phyloP scores from a whole-genome alignment of 2,797 vertebrate genomes.

The Brachymystax lenok region DNA sequence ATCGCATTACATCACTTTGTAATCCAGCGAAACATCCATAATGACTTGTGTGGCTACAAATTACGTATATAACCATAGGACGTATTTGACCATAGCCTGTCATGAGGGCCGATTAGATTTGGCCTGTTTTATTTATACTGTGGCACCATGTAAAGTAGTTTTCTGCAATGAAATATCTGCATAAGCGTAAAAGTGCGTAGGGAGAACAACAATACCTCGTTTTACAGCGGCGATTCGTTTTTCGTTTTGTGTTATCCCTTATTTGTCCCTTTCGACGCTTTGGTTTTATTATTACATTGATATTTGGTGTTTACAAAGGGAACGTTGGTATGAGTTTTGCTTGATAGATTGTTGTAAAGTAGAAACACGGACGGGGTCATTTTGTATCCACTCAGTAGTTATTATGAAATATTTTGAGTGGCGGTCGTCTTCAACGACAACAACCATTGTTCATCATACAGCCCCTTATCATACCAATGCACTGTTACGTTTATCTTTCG shows the following conservation, averaged over 20 bases:
- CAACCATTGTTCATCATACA: background rate
- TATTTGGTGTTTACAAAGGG: background rate
- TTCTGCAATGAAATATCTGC: constrained; percentile 1
- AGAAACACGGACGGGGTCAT: constrained; percentile 48
- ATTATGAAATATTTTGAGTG: constrained; percentile 13
- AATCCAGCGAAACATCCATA: constrained; percentile 23
- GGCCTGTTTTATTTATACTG: background rate
- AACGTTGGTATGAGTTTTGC: background rate
- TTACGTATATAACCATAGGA: too few relatives aligned
- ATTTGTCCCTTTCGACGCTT: background rate
- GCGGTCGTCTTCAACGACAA: constrained; percentile 41
- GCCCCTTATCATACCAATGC: background rate
- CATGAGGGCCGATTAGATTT: background rate
- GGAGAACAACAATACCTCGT: constrained; percentile 34
- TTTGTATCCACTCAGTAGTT: constrained; percentile 40
- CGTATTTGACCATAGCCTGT: background rate
- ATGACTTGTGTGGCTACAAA: constrained; percentile 9
- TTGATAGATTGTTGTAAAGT: background rate
- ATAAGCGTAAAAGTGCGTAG: constrained; percentile 16
- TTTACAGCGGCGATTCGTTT: constrained; percentile 34
- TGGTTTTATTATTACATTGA: background rate
- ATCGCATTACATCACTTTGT: constrained; percentile 62
- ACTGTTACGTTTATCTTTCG: background rate
- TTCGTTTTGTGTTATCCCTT: constrained; percentile 11
- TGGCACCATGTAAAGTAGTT: background rate